Conservation (phyloP, 2,113 vertebrate genomes). For the Bambusicola thoracicus region DNA sequence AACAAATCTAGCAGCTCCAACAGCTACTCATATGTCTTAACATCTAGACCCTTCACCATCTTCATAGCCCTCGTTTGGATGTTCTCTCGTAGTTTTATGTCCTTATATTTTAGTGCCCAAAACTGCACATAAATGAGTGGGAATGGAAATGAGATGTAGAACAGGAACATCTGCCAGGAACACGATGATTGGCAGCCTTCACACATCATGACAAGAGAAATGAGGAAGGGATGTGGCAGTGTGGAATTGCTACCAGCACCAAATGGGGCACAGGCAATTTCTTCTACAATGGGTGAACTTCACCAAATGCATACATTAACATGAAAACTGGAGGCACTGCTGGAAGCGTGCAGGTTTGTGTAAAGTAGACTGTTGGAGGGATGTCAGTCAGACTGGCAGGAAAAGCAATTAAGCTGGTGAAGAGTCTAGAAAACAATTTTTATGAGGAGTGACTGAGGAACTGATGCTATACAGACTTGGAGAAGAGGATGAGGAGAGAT, state of each 20-base stretch:
- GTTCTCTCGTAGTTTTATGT: background rate
- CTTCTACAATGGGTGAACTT: fast-evolving
- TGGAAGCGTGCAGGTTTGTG: background rate
- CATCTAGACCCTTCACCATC: background rate
- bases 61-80: background rate
- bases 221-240: fast-evolving
- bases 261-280: background rate
- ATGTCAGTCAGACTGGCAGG: background rate
- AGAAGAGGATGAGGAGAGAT: background rate
- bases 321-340: background rate
- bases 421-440: background rate
- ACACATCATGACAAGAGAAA: background rate
- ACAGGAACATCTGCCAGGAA: background rate
- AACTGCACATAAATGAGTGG: background rate
- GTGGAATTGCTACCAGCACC: background rate
- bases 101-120: background rate
- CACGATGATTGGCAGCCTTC: background rate
- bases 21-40: background rate
- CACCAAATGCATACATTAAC: background rate
- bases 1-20: background rate
- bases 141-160: background rate
- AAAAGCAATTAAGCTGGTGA: background rate
- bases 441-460: background rate
- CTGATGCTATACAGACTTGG: background rate
- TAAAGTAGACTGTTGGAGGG: background rate